These are phyloP conservation scores for Melanchra persicariae DNA, from an alignment of 2,888 invertebrate genomes.

Conservation along the genomic window DNA sequence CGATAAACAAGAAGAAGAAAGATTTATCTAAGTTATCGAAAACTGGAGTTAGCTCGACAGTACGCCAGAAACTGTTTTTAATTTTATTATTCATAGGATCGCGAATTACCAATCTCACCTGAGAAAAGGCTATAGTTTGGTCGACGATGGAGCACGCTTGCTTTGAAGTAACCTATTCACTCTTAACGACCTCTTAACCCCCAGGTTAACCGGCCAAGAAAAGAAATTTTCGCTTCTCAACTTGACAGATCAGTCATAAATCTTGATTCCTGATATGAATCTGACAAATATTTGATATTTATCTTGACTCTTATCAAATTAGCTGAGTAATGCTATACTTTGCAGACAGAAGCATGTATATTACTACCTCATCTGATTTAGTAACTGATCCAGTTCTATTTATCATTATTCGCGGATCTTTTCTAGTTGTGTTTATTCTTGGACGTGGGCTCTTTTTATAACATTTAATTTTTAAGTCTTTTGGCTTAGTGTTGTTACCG, in stretches of 20 bases:
- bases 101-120: too few species aligned
- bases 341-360: neutral
- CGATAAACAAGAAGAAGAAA: slow-evolving; percentile 5
- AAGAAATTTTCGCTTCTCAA: neutral
- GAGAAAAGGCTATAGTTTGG: neutral
- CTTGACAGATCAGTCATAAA: neutral
- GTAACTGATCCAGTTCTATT: neutral
- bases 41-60: neutral
- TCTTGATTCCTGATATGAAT: neutral
- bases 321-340: neutral
- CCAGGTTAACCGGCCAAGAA: too few species aligned
- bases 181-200: too few species aligned
- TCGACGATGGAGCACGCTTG: too few species aligned
- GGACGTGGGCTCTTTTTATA: too few species aligned
- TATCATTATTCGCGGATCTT: neutral
- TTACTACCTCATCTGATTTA: neutral
- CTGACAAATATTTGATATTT: slow-evolving; percentile 8
- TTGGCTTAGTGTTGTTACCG: too few species aligned
- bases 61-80: neutral
- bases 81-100: too few species aligned
- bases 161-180: too few species aligned
- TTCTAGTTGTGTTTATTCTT: neutral
- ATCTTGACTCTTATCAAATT: slow-evolving; percentile 3
- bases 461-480: too few species aligned
- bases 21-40: neutral